These are phyloP conservation scores for Erythrocercus mccallii DNA, from an alignment of 2,113 vertebrate genomes.

Conservation along the genomic window DNA sequence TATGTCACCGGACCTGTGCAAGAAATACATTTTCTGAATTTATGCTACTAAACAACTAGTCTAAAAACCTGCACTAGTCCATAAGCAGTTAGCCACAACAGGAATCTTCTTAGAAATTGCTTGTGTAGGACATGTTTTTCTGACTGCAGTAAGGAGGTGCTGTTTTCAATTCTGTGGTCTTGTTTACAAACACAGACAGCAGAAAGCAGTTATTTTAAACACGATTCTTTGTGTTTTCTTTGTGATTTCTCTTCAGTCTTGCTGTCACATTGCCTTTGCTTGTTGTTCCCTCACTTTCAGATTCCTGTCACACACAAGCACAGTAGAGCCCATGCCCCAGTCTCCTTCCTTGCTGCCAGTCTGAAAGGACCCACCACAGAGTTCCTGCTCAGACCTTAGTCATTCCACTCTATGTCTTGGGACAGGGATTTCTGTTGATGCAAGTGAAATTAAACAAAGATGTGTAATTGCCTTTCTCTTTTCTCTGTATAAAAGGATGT, in stretches of 20 bases:
- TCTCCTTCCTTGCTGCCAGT: not conserved
- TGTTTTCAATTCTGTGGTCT: fast-evolving
- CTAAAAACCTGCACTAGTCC: not conserved
- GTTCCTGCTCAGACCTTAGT: not conserved
- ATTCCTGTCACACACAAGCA: not conserved
- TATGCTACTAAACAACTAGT: not conserved
- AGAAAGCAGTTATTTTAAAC: not conserved
- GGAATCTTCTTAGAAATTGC: not conserved
- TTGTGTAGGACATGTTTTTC: not conserved
- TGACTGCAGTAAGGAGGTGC: not conserved
- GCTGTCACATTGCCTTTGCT: not conserved
- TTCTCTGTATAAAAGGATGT: not conserved
- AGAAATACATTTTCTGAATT: not conserved
- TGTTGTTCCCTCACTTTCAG: not conserved
- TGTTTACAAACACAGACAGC: not conserved
- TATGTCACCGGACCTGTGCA: not conserved
- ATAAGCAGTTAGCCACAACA: not conserved
- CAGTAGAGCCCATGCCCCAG: not conserved
- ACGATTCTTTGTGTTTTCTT: too few species aligned
- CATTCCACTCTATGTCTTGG: not conserved
- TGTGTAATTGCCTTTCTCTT: not conserved
- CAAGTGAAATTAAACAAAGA: not conserved
- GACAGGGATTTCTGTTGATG: not conserved
- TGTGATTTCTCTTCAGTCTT: not conserved
- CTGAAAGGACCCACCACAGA: not conserved